phyloP scores from a whole-genome alignment of 2,113 vertebrate species.

The Carassius gibelio region DNA sequence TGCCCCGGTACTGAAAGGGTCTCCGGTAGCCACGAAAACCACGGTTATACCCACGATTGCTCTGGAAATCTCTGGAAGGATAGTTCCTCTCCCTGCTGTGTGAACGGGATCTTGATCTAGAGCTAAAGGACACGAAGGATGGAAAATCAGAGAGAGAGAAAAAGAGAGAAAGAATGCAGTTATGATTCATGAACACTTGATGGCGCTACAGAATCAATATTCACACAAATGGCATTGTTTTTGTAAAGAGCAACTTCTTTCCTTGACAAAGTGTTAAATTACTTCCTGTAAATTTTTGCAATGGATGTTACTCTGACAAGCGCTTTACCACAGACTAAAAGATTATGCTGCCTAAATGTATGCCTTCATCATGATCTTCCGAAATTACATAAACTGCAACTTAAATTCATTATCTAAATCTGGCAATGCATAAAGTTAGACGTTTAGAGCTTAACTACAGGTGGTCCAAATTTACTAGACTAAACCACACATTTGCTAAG shows the following conservation, averaged over 20 bases:
- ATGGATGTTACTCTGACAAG: too few relatives aligned
- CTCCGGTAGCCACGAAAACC: slow-evolving; percentile 92
- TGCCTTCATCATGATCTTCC: neutral
- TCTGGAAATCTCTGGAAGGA: slow-evolving; percentile 89
- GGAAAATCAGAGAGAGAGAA: neutral
- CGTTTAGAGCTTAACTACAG: neutral
- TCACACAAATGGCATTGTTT: neutral
- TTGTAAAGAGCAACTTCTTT: neutral
- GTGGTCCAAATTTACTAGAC: neutral
- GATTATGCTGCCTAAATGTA: neutral
- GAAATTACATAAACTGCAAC: neutral
- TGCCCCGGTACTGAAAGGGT: slow-evolving; percentile 86
- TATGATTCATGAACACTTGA: slow-evolving; percentile 29
- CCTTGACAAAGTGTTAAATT: neutral
- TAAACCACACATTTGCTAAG: neutral
- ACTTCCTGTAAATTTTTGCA: too few relatives aligned
- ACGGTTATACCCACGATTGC: slow-evolving; percentile 90
- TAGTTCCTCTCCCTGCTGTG: slow-evolving; percentile 91
- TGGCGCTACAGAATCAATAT: slow-evolving; percentile 18
- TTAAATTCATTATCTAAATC: neutral
- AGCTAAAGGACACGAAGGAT: slow-evolving; percentile 72
- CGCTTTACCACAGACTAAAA: neutral
- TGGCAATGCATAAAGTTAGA: too few relatives aligned
- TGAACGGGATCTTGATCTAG: slow-evolving; percentile 96
- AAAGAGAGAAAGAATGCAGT: neutral